A percentile compares a stretch with the other conserved stretches of the same genome.
Evolutionary conservation across 2,113 vertebrate species (phyloP).

Genomic region (Ceratotherium simum): DNA sequence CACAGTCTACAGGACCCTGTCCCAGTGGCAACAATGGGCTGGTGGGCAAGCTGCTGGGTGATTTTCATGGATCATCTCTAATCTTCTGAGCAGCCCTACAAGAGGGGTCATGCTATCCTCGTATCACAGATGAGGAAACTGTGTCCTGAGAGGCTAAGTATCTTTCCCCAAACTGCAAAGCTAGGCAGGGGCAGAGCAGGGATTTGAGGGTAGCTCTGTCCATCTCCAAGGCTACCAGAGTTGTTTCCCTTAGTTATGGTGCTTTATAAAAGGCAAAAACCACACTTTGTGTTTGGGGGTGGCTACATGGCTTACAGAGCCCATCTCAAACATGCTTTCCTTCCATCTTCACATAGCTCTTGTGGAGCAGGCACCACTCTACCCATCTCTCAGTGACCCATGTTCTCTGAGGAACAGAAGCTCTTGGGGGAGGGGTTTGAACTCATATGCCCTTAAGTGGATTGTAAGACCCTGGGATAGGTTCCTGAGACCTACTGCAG

Average conservation of each 20-base stretch:
- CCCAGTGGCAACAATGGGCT: not conserved
- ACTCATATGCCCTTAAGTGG: not conserved
- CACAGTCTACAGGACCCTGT: not conserved
- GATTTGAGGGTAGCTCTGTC: not conserved
- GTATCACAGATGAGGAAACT: not conserved
- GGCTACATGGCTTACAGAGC: not conserved
- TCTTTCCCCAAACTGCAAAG: not conserved
- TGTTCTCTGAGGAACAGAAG: constrained; percentile 8
- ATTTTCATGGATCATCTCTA: not conserved
- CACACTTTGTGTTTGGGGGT: not conserved
- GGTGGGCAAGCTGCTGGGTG: not conserved
- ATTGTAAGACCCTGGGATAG: not conserved
- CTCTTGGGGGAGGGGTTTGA: not conserved
- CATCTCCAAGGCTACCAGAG: not conserved
- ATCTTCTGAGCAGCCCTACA: not conserved
- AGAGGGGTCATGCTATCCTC: not conserved
- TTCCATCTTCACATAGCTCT: not conserved
- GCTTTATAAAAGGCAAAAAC: not conserved
- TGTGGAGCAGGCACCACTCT: not conserved
- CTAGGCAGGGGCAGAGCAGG: not conserved
- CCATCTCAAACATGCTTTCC: not conserved
- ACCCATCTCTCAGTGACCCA: not conserved
- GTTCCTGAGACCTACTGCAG: not conserved
- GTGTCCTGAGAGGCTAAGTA: not conserved
- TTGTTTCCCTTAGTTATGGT: not conserved